Conservation (phyloP, 37 sponge, comb jelly and placozoan species). For the Ianthella basta region DNA sequence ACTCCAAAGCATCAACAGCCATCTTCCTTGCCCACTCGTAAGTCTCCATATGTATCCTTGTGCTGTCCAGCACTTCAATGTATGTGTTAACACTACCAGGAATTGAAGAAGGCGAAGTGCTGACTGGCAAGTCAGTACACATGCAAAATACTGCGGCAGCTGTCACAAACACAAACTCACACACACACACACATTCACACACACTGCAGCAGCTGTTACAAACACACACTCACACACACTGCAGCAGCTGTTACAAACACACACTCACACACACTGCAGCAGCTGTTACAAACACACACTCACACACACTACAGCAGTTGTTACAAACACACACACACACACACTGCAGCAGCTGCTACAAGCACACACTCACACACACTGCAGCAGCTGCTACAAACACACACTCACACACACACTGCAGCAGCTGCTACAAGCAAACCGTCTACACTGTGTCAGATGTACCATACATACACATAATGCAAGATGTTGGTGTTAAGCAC, state of each 20-base stretch:
- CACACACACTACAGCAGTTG: not conserved
- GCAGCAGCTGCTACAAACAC: no score
- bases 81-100: conserved; percentile 57
- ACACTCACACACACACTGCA: not conserved
- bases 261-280: not conserved
- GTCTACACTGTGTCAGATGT: not conserved
- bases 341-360: no score
- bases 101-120: not conserved
- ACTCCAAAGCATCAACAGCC: conserved; percentile 98
- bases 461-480: not conserved
- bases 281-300: not conserved
- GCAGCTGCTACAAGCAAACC: not conserved
- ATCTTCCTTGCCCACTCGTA: conserved; percentile 99
- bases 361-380: no score
- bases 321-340: no score
- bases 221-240: no score
- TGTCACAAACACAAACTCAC: not conserved
- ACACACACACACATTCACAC: conserved; percentile 12
- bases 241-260: not conserved
- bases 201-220: no score
- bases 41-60: conserved; percentile 96
- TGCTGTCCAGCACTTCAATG: conserved; percentile 90
- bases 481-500: not conserved
- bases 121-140: not conserved
- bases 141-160: not conserved